Base-by-base conservation (phyloP, 2,797 vertebrate species). In the Chaenodraco wilsoni region DNA sequence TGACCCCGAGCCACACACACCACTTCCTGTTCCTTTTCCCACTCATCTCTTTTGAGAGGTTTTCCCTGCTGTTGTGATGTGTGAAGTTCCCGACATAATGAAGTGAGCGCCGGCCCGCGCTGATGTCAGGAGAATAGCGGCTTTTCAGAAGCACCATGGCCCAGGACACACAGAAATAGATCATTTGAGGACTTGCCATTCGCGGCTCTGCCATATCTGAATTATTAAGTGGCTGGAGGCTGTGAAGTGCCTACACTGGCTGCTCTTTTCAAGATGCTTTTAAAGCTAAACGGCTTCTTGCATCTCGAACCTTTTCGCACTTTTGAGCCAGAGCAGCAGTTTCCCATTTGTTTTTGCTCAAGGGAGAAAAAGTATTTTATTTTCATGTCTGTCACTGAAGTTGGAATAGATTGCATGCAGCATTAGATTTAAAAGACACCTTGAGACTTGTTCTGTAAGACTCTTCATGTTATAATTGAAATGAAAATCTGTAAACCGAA, bases 161-260 rank as follows among this genome's bases (percentile, higher is more conserved):
- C 45, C 54, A 27, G 69, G 76, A 84, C 86, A 63, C 61, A 82
- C 80, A 74, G 72, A 87, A 87, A 83, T 81, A 82, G 81, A 90
- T 86, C 61, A 68, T 80, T 62, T 67, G 55, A 87, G 84, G 84
- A 82, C 78, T 72, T 61, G 52, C 74, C 65, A 71, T 84, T 77
- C 61, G 51, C 56, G 40, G 66, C 80, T 77, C 66, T 46, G 55
- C 79, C 73, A 73, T 69, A 59, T 88, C 69, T 93, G 88, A 91
- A 91, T 91, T 89, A 91, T 93, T 91, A 78, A 91, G 71, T 33
- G 65, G 9, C 68, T 64, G 1, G 21, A 54, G 80, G 80, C 83
- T 87, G 81, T 83, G 82, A 87, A 86, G 73, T 69, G 71, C 73
- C 72, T 21, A 45, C 69, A 74, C 67, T 46, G 52, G 70, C 79